phyloP scores from a whole-genome alignment of 2,797 vertebrate genomes.

The Silurus aristotelis region DNA sequence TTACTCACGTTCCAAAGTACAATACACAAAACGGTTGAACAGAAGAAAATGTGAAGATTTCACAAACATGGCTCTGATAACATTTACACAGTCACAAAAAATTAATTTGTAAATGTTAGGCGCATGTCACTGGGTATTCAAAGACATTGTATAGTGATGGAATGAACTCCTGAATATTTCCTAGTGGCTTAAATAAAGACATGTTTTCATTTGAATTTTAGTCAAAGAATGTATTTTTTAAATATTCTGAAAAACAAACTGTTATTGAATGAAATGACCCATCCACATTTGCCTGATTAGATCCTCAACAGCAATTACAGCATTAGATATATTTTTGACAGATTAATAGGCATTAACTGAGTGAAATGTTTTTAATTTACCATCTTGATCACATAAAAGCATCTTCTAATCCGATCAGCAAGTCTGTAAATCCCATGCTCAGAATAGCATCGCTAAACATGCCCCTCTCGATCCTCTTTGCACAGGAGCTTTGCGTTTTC shows the following conservation, averaged over 20 bases:
- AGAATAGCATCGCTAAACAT: neutral
- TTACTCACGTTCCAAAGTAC: neutral
- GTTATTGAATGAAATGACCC: neutral
- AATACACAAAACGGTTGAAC: neutral
- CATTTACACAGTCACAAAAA: neutral
- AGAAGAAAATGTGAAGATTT: neutral
- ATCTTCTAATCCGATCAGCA: neutral
- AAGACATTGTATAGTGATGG: neutral
- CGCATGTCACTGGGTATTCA: neutral
- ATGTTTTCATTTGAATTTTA: neutral
- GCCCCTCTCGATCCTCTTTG: neutral
- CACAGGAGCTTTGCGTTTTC: neutral
- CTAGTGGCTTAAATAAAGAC: neutral
- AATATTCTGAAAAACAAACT: neutral
- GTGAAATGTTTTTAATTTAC: neutral
- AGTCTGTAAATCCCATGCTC: neutral
- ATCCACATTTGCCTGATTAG: neutral
- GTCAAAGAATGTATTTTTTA: neutral
- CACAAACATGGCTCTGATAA: neutral
- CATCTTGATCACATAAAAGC: slow-evolving; percentile 7
- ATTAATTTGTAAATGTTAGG: neutral
- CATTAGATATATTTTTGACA: neutral
- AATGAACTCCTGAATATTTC: neutral
- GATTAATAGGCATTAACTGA: neutral
- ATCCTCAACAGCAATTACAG: neutral